Evolutionary conservation across 1,140 invertebrate species (phyloP).

Genomic region (Drosophila micromelanica): DNA sequence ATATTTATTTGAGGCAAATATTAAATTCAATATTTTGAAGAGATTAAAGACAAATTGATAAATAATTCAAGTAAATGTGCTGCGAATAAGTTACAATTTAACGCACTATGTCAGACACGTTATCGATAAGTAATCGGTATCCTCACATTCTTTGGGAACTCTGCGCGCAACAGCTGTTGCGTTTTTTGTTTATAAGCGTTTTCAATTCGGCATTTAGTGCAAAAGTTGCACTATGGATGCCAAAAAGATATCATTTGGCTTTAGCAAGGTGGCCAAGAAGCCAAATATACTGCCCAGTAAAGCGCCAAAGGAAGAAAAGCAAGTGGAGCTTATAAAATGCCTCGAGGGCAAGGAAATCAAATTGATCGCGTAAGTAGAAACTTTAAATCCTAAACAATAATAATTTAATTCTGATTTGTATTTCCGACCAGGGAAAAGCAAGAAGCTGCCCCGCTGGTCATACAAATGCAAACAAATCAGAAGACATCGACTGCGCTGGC

Average conservation of each 20-base stretch:
- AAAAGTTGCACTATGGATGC: conserved; percentile 75
- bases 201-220: conserved; percentile 36
- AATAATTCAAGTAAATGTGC: background rate
- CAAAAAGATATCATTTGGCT: conserved; percentile 92
- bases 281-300: conserved; percentile 84
- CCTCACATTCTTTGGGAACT: background rate
- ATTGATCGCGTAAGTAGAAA: conserved; percentile 87
- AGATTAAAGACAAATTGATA: background rate
- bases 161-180: conserved; percentile 56
- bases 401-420: background rate
- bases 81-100: background rate
- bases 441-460: conserved; percentile 86
- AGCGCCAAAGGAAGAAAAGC: conserved; percentile 83
- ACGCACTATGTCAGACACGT: background rate
- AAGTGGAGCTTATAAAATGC: conserved; percentile 89
- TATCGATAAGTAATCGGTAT: conserved; percentile 16
- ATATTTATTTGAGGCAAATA: background rate
- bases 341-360: conserved; percentile 90
- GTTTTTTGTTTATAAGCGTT: conserved; percentile 68
- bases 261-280: conserved; percentile 89
- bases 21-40: background rate
- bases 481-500: conserved; percentile 86
- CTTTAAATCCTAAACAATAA: conserved; percentile 19
- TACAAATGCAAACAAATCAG: conserved; percentile 87
- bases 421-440: conserved; percentile 85